Evolutionary conservation across 2,797 vertebrate genomes (phyloP), one percentile per base, ranked within the genome.

Genomic region (Phoebastria nigripes): DNA sequence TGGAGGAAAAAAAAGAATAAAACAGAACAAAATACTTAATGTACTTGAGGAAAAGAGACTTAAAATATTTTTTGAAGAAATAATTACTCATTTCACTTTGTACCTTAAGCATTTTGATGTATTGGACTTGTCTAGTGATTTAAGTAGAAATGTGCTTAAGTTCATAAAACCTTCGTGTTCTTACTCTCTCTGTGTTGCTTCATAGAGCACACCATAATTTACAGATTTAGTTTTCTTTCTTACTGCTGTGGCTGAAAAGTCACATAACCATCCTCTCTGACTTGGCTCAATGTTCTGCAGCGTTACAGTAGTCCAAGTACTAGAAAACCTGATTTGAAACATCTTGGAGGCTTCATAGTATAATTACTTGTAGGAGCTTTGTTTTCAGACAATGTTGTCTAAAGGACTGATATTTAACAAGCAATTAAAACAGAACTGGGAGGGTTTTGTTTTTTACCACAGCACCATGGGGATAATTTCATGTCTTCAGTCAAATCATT

Each of bases 321-420:
- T 98, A 97, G 97, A 98, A 97, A 97, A 98, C 92, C 96, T 98
- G 90, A 98, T 98, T 97, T 96, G 95, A 97, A 98, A 98, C 85
- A 95, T 98, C 97, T 98, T 98, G 67, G 42, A 94, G 8, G 51
- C 11, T 83, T 81, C 66, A 61, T 10, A 77, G 39, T 17, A 41
- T 82, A 52, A 77, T 22, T 7, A 47, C 18, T 92, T 73, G 11
- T 42, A 87, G 8, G 41, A 84, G 20, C 15, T 72, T 88, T 84
- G 21, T 81, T 80, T 88, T 79, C 70, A 74, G 59, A 69, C 17
- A 71, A n/a, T 51, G 20, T 42, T 2, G 1, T 46, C 24, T 61
- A 66, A 91, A 69, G 8, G 44, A 33, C 41, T 39, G 42, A 47
- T 85, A 63, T 56, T 87, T 90, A 84, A 49, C 19, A 93, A 80